Evolutionary conservation across 2,113 vertebrate species (phyloP).

Genomic region (Campylomormyrus numenius): DNA sequence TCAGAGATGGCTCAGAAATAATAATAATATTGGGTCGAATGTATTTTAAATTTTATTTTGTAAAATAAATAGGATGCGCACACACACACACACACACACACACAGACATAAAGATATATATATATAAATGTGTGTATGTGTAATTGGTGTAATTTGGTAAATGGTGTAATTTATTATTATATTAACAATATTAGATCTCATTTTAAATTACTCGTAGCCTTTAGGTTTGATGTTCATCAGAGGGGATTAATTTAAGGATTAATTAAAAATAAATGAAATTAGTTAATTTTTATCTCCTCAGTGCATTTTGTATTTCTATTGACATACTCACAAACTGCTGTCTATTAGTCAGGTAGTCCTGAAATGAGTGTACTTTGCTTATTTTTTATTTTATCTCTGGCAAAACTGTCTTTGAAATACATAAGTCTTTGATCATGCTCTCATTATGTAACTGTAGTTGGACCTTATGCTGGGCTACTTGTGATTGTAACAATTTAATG

Average conservation of each 20-base stretch:
- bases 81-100: too few species aligned
- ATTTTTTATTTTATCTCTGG: not conserved
- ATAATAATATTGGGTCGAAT: not conserved
- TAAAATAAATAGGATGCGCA: not conserved
- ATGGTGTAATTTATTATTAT: not conserved
- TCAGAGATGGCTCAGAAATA: not conserved
- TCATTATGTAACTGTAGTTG: not conserved
- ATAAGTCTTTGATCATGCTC: not conserved
- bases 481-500: not conserved
- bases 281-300: not conserved
- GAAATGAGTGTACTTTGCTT: not conserved
- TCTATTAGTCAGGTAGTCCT: not conserved
- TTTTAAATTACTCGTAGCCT: not conserved
- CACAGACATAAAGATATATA: not conserved
- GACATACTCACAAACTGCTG: not conserved
- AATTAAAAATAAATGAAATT: not conserved
- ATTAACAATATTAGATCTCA: not conserved
- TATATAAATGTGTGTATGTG: not conserved
- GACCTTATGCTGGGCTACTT: not conserved
- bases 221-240: not conserved
- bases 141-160: not conserved
- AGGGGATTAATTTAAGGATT: not conserved
- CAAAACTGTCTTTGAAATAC: not conserved
- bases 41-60: not conserved
- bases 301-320: not conserved